Conservation (phyloP, 2,113 vertebrate genomes). For the Rostratula benghalensis region DNA sequence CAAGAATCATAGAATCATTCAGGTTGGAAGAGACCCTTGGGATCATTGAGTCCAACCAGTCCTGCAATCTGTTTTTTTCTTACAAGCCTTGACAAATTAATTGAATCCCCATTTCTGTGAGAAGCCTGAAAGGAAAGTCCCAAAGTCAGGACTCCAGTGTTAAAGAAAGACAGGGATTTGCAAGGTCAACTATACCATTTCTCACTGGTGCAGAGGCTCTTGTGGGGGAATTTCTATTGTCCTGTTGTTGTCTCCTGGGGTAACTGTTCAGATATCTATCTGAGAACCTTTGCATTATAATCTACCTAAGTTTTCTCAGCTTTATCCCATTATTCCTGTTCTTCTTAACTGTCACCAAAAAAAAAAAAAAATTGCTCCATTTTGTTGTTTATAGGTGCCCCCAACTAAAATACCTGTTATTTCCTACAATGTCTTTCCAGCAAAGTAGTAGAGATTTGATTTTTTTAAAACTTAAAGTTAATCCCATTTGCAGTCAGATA, state of each 20-base stretch:
- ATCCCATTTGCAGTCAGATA: not conserved
- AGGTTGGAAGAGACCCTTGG: too few species aligned
- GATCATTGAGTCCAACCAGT: not conserved
- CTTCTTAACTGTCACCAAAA: not conserved
- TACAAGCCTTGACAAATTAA: not conserved
- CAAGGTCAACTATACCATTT: not conserved
- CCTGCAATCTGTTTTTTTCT: not conserved
- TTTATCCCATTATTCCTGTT: not conserved
- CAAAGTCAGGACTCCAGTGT: not conserved
- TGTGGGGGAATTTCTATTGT: not conserved
- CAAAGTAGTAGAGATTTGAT: not conserved
- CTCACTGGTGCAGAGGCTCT: not conserved
- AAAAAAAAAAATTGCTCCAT: not conserved
- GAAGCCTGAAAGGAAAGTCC: not conserved
- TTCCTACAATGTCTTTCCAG: not conserved
- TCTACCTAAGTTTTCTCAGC: not conserved
- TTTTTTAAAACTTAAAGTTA: not conserved
- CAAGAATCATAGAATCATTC: not conserved
- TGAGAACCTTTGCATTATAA: not conserved
- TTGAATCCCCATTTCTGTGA: not conserved
- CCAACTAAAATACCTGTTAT: not conserved
- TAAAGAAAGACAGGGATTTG: not conserved
- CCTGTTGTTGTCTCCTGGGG: not conserved
- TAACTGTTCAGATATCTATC: not conserved
- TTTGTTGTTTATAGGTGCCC: not conserved